A percentile compares a stretch with the other conserved stretches of the same genome.
These are phyloP conservation scores for Drosophila kanekoi DNA, from an alignment of 2,888 invertebrate genomes.

Conservation along the genomic window DNA sequence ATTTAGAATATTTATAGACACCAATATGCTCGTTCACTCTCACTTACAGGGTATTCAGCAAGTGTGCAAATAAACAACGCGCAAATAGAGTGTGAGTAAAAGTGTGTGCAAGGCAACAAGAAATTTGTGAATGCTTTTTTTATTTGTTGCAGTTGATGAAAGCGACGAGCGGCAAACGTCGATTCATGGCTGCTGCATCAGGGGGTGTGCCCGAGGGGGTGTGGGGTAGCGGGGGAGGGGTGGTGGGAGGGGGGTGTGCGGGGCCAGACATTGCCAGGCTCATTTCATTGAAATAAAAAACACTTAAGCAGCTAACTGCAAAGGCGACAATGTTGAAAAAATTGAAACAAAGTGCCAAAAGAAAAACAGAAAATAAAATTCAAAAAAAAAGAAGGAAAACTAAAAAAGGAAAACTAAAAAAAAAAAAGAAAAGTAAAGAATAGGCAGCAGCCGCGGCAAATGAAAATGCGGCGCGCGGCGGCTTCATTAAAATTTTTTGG, in stretches of 20 bases:
- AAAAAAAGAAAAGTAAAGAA: conserved; percentile 7
- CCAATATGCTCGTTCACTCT: background rate
- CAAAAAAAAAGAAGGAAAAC: background rate
- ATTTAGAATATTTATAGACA: too few relatives aligned
- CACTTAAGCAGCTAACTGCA: conserved; percentile 60
- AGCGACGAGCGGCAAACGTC: conserved; percentile 41
- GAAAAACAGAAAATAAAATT: conserved; percentile 1
- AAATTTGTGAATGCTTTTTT: conserved; percentile 58
- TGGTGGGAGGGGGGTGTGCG: background rate
- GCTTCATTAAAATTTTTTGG: conserved; percentile 75
- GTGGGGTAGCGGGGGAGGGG: background rate
- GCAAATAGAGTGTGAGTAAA: conserved; percentile 29
- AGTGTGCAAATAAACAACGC: background rate
- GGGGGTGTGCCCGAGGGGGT: background rate
- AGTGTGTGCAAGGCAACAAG: conserved; percentile 56
- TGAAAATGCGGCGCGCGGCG: conserved; percentile 49
- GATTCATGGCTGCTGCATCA: conserved; percentile 41
- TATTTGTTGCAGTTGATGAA: conserved; percentile 55
- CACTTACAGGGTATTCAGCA: conserved; percentile 31
- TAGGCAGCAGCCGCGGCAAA: conserved; percentile 30
- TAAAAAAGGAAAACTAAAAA: background rate
- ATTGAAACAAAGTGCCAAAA: conserved; percentile 20
- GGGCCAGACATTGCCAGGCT: conserved; percentile 34
- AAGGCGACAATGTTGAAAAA: conserved; percentile 51
- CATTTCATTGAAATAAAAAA: conserved; percentile 71